Evolutionary conservation across 30 jellyfish, hydroid and myxozoan species (phyloP), one percentile per base, ranked within the genome.

Genomic region (Aurelia sp.): DNA sequence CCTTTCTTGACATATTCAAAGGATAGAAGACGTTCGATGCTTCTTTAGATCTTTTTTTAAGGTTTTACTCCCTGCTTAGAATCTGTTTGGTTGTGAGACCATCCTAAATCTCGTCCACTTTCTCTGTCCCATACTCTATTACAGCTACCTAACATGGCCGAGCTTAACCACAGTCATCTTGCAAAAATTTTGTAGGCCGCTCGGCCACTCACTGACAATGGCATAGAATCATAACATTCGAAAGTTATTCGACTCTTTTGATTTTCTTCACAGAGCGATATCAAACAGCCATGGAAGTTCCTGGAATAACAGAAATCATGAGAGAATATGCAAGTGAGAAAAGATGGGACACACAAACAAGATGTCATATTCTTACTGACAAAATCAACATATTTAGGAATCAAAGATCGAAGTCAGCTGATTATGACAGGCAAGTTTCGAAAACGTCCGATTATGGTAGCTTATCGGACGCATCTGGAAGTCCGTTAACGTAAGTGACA

Each of bases 401-500:
- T 30, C 65, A 65, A 69, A 44, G 48, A 8, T 40, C 89, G 12
- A 85, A 73, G 23, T 86, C 96, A 55, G 82, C 90, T 47, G 92
- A 71, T 47, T 82, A 66, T 52, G 76, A 44, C 15, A 73, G 92
- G 41, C 77, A 74, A 69, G 59, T 82, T 20, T 82, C 92, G 11
- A 82, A 82, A 72, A 67, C 97, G 27, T 89, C 97, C 6, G 97
- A 89, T 51, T 89, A 89, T 71, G 97, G 89, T 20, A 89, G 97
- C 57, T 65, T 60, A 72, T 89, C 97, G 8, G 97, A 89, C 44
- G 70, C 89, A 51, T 79, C 92, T 6, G 89, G 93, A 64, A 80
- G 97, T 50, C 97, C 92, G 18, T 27, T 79, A 41, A 57, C 84
- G 97, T 89, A 74, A 79, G 97, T 67, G 15, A 5, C 35, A 11